These are phyloP conservation scores for Anabacerthia variegaticeps DNA, from an alignment of 2,797 vertebrate species.

Conservation along the genomic window DNA sequence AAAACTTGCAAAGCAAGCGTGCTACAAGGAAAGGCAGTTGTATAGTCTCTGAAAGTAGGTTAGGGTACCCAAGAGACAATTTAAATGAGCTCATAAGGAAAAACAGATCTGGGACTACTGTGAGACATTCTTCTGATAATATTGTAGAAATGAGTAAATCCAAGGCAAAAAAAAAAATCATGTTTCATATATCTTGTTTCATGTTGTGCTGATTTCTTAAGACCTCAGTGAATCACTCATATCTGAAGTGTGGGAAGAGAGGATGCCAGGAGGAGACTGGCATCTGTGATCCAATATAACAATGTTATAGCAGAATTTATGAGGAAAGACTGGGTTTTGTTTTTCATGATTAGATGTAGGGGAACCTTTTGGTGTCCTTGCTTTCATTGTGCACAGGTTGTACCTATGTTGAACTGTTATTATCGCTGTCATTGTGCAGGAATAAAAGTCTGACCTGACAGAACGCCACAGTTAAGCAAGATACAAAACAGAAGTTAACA, in stretches of 20 bases:
- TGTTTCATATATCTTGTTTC: background rate
- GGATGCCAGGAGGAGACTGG: background rate
- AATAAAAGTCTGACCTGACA: background rate
- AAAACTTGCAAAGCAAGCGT: background rate
- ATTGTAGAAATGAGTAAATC: constrained; percentile 25
- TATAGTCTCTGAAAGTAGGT: constrained; percentile 46
- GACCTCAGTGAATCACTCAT: background rate
- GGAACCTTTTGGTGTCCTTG: background rate
- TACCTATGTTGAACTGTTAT: background rate
- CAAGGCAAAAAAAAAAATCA: background rate
- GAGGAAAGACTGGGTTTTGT: background rate
- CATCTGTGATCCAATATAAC: background rate
- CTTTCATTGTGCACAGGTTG: background rate
- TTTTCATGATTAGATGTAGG: background rate
- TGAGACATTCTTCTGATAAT: background rate
- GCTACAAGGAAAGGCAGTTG: background rate
- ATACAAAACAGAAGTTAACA: background rate
- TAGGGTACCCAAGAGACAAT: constrained; percentile 36
- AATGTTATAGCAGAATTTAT: background rate
- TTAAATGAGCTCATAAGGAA: constrained; percentile 30
- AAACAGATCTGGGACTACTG: constrained; percentile 6
- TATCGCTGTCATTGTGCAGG: background rate
- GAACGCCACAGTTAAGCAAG: background rate
- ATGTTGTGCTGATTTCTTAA: background rate
- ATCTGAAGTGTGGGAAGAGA: background rate